Conservation (phyloP, 1,140 invertebrate genomes). For the Streblospio benedicti region DNA sequence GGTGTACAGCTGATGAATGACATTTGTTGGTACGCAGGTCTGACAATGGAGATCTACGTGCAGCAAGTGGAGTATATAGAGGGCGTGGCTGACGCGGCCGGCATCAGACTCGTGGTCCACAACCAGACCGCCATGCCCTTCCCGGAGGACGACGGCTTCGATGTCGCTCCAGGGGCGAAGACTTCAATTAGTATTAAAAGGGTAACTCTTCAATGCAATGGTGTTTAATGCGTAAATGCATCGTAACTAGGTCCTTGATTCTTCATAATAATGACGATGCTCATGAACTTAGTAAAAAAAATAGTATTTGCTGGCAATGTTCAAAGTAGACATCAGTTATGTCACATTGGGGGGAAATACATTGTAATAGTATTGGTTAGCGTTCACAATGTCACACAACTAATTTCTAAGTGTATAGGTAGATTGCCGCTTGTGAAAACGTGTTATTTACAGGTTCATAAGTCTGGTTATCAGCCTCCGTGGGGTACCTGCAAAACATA, state of each 20-base stretch:
- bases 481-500: too few relatives aligned
- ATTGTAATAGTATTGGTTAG: neutral
- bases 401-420: too few relatives aligned
- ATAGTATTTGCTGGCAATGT: neutral
- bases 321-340: neutral
- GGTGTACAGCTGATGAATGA: too few relatives aligned
- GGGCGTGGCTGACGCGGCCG: slow-evolving; percentile 16
- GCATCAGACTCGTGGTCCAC: slow-evolving; percentile 14
- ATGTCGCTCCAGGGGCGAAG: neutral
- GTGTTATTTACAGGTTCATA: too few relatives aligned
- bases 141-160: slow-evolving; percentile 27
- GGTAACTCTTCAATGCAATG: slow-evolving; percentile 1
- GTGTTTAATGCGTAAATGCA: neutral
- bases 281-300: neutral
- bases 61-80: slow-evolving; percentile 38
- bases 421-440: too few relatives aligned
- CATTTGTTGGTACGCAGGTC: slow-evolving; percentile 28
- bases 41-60: slow-evolving; percentile 38
- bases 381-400: too few relatives aligned
- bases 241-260: neutral
- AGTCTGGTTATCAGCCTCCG: too few relatives aligned
- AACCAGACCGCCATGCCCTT: slow-evolving; percentile 21
- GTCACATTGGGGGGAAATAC: neutral
- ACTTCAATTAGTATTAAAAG: slow-evolving; percentile 1
- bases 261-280: neutral